Conservation (phyloP, 2,888 invertebrate genomes). For the Cenopis cana region DNA sequence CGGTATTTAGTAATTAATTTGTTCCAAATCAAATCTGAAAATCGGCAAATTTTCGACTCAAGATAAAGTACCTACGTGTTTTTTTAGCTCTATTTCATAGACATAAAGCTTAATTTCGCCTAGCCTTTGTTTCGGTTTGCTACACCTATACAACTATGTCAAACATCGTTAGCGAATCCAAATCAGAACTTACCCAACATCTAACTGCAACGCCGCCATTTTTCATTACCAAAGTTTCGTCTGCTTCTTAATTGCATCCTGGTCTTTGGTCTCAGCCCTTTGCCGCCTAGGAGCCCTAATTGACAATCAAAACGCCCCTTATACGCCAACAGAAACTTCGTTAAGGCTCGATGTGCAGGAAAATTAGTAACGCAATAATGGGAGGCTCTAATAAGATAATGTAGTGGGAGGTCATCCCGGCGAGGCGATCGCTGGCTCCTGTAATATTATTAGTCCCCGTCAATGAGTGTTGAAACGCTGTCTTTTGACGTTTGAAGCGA, state of each 20-base stretch:
- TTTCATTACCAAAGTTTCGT: constrained; percentile 62
- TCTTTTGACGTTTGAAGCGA: constrained; percentile 57
- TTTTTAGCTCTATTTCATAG: too few species aligned
- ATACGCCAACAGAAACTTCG: constrained; percentile 72
- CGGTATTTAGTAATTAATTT: too few species aligned
- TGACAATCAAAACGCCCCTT: constrained; percentile 83
- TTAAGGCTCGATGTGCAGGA: constrained; percentile 79
- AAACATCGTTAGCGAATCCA: background rate
- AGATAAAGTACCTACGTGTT: too few species aligned
- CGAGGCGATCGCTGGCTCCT: constrained; percentile 59
- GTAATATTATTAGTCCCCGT: constrained; percentile 75
- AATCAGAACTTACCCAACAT: background rate
- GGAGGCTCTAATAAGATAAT: constrained; percentile 79
- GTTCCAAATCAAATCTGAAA: too few species aligned
- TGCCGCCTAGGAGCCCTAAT: constrained; percentile 75
- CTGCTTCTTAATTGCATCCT: constrained; percentile 77
- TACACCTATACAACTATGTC: background rate
- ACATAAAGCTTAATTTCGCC: too few species aligned
- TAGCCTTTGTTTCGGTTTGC: background rate
- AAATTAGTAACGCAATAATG: constrained; percentile 83
- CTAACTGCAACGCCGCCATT: constrained; percentile 1
- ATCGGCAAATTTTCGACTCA: too few species aligned
- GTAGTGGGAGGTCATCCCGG: constrained; percentile 74
- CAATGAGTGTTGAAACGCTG: constrained; percentile 64
- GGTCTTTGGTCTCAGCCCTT: constrained; percentile 67